A percentile compares a stretch with the other conserved stretches of the same genome.
phyloP scores from a whole-genome alignment of 92 coral and sea anemone species.

The Micromussa lordhowensis region DNA sequence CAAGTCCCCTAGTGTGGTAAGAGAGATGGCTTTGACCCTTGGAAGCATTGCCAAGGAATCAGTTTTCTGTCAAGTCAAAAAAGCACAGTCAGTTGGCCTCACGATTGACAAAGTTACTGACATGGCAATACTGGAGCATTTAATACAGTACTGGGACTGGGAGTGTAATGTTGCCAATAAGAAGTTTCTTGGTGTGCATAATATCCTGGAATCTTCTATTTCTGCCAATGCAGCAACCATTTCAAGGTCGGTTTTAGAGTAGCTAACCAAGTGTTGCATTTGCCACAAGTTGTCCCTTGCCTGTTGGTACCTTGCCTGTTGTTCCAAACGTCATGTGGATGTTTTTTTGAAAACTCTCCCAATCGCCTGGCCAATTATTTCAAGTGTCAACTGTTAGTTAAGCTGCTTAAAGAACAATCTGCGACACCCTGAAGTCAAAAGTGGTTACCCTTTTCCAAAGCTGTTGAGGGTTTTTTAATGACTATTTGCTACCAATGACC shows the following conservation, averaged over 20 bases:
- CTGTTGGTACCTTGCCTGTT: slow-evolving; percentile 47
- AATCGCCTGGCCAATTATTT: slow-evolving; percentile 38
- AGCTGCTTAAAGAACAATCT: slow-evolving; percentile 25
- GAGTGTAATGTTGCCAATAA: slow-evolving; percentile 4
- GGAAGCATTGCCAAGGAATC: slow-evolving; percentile 40
- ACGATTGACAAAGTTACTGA: slow-evolving; percentile 43
- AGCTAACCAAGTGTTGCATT: background rate
- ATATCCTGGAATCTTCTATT: slow-evolving; percentile 37
- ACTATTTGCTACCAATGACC: too few relatives aligned
- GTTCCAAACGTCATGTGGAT: slow-evolving; percentile 41
- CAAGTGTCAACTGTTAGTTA: background rate
- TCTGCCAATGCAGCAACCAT: slow-evolving; percentile 48
- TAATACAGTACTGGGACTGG: slow-evolving; percentile 39
- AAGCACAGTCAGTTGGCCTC: slow-evolving; percentile 20
- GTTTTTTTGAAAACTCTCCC: slow-evolving; percentile 50
- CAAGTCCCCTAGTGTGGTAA: slow-evolving; percentile 33
- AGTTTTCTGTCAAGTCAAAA: slow-evolving; percentile 23
- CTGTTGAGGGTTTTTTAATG: too few relatives aligned
- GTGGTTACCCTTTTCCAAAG: too few relatives aligned
- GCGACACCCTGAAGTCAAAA: background rate
- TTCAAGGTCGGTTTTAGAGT: slow-evolving; percentile 17
- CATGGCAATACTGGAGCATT: slow-evolving; percentile 34
- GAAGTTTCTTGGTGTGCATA: slow-evolving; percentile 7
- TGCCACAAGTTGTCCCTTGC: slow-evolving; percentile 50
- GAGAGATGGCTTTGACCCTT: slow-evolving; percentile 55